A percentile compares a stretch with the other conserved stretches of the same genome.
Evolutionary conservation across 2,797 vertebrate species (phyloP).

Genomic region (Falco peregrinus): DNA sequence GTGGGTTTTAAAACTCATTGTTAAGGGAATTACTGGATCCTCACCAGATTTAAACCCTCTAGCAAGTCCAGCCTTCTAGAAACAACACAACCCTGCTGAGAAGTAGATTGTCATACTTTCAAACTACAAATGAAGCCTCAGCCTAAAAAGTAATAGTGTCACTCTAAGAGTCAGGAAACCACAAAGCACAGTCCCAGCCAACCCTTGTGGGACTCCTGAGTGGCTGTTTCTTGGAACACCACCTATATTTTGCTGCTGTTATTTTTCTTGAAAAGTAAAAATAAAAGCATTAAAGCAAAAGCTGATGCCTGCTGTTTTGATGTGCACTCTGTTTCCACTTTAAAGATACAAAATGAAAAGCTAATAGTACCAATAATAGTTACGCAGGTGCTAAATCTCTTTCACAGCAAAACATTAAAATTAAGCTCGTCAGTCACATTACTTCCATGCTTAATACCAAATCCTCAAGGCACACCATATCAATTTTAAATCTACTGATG

Average conservation of each 20-base stretch:
- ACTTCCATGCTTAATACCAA: neutral
- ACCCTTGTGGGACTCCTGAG: neutral
- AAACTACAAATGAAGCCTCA: constrained; percentile 19
- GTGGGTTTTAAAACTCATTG: neutral
- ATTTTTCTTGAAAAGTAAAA: constrained; percentile 32
- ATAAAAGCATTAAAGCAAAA: neutral
- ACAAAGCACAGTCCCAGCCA: neutral
- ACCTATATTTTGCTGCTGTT: neutral
- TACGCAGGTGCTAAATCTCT: neutral
- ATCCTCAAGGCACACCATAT: neutral
- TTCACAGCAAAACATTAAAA: neutral
- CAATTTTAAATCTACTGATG: neutral
- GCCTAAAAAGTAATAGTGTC: neutral
- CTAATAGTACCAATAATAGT: neutral
- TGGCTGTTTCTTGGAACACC: constrained; percentile 14
- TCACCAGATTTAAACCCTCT: neutral
- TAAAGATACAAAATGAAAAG: neutral
- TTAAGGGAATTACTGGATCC: neutral
- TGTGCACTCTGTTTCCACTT: neutral
- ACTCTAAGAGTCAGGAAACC: constrained; percentile 7
- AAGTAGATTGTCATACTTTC: neutral
- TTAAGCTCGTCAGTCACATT: neutral
- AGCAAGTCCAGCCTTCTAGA: neutral
- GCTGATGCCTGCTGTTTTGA: neutral
- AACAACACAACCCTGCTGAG: neutral